phyloP scores from a whole-genome alignment of 2,113 vertebrate species.

The Capreolus pygargus region DNA sequence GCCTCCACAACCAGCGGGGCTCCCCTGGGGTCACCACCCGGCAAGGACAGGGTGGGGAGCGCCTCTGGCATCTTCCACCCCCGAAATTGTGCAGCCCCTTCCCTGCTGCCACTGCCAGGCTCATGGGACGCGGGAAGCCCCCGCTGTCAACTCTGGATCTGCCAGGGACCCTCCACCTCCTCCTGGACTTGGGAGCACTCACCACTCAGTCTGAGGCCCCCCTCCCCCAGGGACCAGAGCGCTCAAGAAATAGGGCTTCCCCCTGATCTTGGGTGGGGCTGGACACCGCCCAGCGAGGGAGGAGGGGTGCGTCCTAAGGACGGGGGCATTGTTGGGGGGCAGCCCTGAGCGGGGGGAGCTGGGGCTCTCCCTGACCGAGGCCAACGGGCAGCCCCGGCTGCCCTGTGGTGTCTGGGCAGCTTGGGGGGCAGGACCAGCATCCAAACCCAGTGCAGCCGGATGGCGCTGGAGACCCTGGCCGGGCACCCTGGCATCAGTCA shows the following conservation, averaged over 20 bases:
- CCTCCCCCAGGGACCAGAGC: background rate
- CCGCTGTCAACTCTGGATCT: rapidly evolving
- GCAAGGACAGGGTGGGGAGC: rapidly evolving
- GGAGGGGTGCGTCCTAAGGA: rapidly evolving
- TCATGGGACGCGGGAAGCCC: background rate
- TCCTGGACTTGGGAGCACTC: background rate
- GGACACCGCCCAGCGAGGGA: rapidly evolving
- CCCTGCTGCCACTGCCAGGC: rapidly evolving
- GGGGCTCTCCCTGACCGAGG: rapidly evolving
- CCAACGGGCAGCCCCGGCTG: rapidly evolving
- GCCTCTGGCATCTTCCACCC: background rate
- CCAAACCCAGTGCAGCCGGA: rapidly evolving
- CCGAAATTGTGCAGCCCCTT: rapidly evolving
- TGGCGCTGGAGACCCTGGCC: rapidly evolving
- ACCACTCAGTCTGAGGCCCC: background rate
- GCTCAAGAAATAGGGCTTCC: background rate
- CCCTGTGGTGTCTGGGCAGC: background rate
- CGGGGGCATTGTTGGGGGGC: rapidly evolving
- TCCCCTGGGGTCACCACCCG: background rate
- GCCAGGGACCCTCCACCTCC: rapidly evolving
- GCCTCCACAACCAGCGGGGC: background rate
- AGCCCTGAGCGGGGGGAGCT: background rate
- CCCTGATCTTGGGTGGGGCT: background rate
- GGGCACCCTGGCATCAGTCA: background rate
- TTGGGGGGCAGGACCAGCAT: too few species aligned